Evolutionary conservation across 2,888 invertebrate genomes (phyloP).

Genomic region (Holacanthella duospinosa): DNA sequence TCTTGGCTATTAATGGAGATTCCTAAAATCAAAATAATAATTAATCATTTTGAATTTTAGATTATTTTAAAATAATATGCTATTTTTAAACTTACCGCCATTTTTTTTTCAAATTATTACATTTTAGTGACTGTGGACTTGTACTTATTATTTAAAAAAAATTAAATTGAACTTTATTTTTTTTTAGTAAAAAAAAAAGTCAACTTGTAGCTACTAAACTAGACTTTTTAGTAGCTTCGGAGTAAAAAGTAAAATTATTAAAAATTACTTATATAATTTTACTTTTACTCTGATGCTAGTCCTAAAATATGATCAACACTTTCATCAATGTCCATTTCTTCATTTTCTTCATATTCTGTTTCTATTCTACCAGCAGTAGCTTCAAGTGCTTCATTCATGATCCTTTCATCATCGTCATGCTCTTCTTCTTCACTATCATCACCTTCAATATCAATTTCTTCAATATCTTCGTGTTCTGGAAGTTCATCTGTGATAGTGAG

Average conservation of each 20-base stretch:
- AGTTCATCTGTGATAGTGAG: not conserved
- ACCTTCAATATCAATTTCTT: not conserved
- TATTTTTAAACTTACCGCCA: not conserved
- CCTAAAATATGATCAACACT: not conserved
- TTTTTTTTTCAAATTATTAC: too few relatives aligned
- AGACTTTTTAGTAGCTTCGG: too few relatives aligned
- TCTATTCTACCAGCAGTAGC: not conserved
- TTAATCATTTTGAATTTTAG: not conserved
- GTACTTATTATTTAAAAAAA: too few relatives aligned
- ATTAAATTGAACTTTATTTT: too few relatives aligned
- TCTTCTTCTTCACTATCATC: constrained; percentile 13
- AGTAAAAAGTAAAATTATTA: too few relatives aligned
- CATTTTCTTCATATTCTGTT: not conserved
- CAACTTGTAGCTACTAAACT: too few relatives aligned
- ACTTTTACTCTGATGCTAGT: too few relatives aligned
- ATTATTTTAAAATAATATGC: not conserved
- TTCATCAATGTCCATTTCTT: not conserved
- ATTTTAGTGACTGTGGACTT: too few relatives aligned
- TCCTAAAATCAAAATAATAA: not conserved
- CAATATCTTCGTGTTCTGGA: not conserved
- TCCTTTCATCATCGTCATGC: constrained; percentile 10
- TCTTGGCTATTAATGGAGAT: constrained; percentile 38
- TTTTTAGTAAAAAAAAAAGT: too few relatives aligned
- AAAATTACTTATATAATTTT: too few relatives aligned
- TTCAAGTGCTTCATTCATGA: not conserved